These are phyloP conservation scores for Troides helena DNA, from an alignment of 2,888 invertebrate species.

Conservation along the genomic window DNA sequence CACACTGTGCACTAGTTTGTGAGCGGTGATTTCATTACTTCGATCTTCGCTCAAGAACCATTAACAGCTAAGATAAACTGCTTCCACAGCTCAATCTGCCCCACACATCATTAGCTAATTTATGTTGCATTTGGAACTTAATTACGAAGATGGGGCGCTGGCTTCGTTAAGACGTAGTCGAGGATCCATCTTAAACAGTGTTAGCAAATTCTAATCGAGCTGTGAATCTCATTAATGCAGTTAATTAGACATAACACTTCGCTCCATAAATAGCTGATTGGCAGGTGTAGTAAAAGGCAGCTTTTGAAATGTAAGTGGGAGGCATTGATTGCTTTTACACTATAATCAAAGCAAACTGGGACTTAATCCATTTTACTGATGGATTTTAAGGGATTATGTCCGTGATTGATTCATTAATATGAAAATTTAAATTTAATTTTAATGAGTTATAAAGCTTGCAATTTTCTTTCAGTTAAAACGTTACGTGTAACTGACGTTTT, in stretches of 20 bases:
- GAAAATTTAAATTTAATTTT: slow-evolving; percentile 30
- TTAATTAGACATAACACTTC: slow-evolving; percentile 5
- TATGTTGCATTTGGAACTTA: slow-evolving; percentile 64
- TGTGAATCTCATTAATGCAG: slow-evolving; percentile 6
- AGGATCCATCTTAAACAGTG: slow-evolving; percentile 34
- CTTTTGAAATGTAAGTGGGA: slow-evolving; percentile 8
- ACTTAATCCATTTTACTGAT: slow-evolving; percentile 24
- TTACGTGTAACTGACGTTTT: neutral
- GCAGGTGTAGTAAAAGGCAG: slow-evolving; percentile 1
- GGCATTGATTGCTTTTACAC: slow-evolving; percentile 20
- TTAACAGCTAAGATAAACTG: slow-evolving; percentile 38
- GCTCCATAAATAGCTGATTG: slow-evolving; percentile 3
- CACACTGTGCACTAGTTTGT: slow-evolving; percentile 6
- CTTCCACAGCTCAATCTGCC: slow-evolving; percentile 48
- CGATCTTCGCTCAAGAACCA: slow-evolving; percentile 49
- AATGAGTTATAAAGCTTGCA: slow-evolving; percentile 23
- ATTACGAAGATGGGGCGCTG: slow-evolving; percentile 53
- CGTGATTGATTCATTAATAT: slow-evolving; percentile 28
- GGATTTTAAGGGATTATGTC: slow-evolving; percentile 22
- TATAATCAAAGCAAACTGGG: slow-evolving; percentile 24
- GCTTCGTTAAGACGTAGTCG: slow-evolving; percentile 43
- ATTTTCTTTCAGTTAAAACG: slow-evolving; percentile 15
- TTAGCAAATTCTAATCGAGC: slow-evolving; percentile 30
- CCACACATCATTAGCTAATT: slow-evolving; percentile 70
- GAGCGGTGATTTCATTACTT: slow-evolving; percentile 49